Evolutionary conservation across 2,797 vertebrate genomes (phyloP), one percentile per base, ranked within the genome.

Genomic region (Fistularia tabacaria): DNA sequence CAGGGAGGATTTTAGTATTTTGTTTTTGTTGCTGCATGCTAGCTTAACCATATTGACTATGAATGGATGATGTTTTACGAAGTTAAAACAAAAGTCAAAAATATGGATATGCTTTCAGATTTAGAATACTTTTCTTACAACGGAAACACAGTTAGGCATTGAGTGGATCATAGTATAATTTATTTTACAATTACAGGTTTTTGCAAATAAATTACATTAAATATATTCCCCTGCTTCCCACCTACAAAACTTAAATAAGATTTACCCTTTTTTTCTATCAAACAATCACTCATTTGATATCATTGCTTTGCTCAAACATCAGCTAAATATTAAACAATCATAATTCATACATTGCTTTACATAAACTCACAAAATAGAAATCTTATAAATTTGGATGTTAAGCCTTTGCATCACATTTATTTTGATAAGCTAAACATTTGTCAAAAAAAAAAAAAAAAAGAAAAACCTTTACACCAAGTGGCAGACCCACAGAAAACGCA

Each of bases 151-250:
- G 12, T 1, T n/a, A 46, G 47, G 14, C 7, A 15, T 61, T 49
- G 44, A 55, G 2, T 7, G 15, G 10, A 65, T 67, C 51, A 43
- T 54, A 76, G 52, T 63, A 38, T 52, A 66, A 62, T 79, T 81
- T 72, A 73, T 75, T 64, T 40, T 12, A 51, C 36, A 15, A 14
- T 70, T 73, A 50, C 38, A 60, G 25, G 25, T 46, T 15, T 62
- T 69, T 80, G 38, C 13, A 79, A 82, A 83, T 85, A 85, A 86
- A 79, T 87, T 85, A 82, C 49, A 79, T 82, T 80, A 80, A 84
- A 85, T 81, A 79, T 45, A 13, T 71, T 41, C 47, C 72, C 61
- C 46, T 10, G 8, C 61, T 71, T 38, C 14, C 12, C 12, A 61
- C 52, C 54, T 75, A 76, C 36, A 74, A 76, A 57, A 51, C 13